Evolutionary conservation across 2,888 invertebrate species (phyloP).

Genomic region (Peribatodes rhomboidaria): DNA sequence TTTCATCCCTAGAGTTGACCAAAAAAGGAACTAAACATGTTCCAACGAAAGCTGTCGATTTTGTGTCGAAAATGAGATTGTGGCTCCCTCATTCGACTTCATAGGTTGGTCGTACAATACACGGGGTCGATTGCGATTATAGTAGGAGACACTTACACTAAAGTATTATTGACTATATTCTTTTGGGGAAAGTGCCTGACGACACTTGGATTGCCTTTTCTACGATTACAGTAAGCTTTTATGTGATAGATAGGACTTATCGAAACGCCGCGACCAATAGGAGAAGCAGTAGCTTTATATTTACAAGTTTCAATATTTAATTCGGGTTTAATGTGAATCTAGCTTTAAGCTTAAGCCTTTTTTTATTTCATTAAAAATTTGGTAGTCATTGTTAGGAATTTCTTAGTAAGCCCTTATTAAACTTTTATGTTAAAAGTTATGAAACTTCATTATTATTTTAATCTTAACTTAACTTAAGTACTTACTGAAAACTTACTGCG

Average conservation of each 20-base stretch:
- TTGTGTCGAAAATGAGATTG: background rate
- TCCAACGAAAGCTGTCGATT: background rate
- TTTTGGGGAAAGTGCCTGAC: slow-evolving; percentile 32
- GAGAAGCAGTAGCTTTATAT: too few species aligned
- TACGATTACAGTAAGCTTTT: slow-evolving; percentile 1
- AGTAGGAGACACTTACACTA: slow-evolving; percentile 46
- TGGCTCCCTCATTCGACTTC: background rate
- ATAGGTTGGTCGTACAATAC: slow-evolving; percentile 38
- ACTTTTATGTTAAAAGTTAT: too few species aligned
- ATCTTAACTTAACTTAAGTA: too few species aligned
- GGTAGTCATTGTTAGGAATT: too few species aligned
- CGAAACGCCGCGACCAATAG: background rate
- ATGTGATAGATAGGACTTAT: background rate
- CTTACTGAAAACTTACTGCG: too few species aligned
- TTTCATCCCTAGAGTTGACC: background rate
- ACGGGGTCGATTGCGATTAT: slow-evolving; percentile 63
- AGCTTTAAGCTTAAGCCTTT: too few species aligned
- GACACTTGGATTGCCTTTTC: slow-evolving; percentile 29
- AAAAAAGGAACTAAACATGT: background rate
- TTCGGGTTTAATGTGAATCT: background rate
- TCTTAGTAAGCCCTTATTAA: too few species aligned
- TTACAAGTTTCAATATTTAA: background rate
- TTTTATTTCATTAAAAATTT: too few species aligned
- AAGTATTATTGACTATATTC: slow-evolving; percentile 45
- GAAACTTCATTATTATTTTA: too few species aligned